A percentile compares a stretch with the other conserved stretches of the same genome.
These are phyloP conservation scores for Euspilapteryx auroguttella DNA, from an alignment of 2,888 invertebrate species.

Conservation along the genomic window DNA sequence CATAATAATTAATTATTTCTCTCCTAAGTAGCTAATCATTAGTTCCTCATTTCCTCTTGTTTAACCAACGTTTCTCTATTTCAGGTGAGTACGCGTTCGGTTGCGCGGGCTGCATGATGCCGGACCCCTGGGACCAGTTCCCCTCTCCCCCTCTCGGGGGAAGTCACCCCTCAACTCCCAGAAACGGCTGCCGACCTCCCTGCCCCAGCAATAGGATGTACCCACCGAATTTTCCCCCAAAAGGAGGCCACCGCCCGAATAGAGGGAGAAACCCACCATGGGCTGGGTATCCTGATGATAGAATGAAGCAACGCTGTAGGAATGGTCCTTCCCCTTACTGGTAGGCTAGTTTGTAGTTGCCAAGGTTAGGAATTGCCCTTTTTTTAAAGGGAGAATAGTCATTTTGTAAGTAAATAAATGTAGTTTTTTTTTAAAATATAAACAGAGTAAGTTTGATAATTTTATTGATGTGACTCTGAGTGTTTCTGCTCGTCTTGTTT, in stretches of 20 bases:
- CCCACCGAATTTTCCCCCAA: conserved; percentile 25
- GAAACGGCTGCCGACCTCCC: conserved; percentile 34
- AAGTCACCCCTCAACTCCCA: conserved; percentile 29
- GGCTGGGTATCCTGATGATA: conserved; percentile 35
- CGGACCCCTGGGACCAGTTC: conserved; percentile 37
- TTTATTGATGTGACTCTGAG: no score
- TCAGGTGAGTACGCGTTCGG: conserved; percentile 37
- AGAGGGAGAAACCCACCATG: conserved; percentile 35
- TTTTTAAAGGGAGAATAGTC: no score
- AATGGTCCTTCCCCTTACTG: conserved; percentile 43
- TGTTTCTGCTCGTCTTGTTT: no score
- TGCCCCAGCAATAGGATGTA: conserved; percentile 25
- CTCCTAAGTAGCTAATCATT: no score
- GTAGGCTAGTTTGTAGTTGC: no score
- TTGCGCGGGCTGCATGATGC: conserved; percentile 30
- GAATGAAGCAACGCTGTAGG: conserved; percentile 37
- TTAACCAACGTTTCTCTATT: no score
- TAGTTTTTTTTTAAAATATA: no score
- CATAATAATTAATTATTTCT: no score
- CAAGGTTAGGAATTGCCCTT: no score
- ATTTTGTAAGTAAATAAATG: no score
- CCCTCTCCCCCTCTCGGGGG: conserved; percentile 24
- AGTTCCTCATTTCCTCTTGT: no score
- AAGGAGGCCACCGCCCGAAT: conserved; percentile 19
- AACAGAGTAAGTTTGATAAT: no score